Conservation (phyloP, 1,140 invertebrate genomes). For the Zelostemma sp. region DNA sequence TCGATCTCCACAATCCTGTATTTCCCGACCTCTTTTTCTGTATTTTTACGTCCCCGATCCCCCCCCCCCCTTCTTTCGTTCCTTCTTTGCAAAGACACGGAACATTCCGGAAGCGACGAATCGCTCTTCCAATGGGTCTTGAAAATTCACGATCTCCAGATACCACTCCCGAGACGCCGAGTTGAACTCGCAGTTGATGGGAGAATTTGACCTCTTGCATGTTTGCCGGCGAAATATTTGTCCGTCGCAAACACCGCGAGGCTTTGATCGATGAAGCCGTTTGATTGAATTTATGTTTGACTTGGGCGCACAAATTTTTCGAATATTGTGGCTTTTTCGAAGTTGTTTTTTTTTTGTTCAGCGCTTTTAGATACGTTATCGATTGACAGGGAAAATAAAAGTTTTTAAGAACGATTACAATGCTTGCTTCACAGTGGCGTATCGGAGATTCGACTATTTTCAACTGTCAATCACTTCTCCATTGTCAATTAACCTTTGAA, state of each 20-base stretch:
- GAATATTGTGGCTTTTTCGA: no score
- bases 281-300: background rate
- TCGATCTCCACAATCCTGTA: slow-evolving; percentile 1
- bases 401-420: no score
- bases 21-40: background rate
- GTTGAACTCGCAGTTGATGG: background rate
- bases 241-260: background rate
- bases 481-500: no score
- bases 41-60: background rate
- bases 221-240: slow-evolving; percentile 7
- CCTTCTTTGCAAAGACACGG: background rate
- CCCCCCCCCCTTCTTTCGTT: background rate
- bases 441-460: no score
- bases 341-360: no score
- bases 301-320: no score
- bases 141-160: slow-evolving; percentile 3
- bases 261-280: background rate
- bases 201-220: slow-evolving; percentile 4
- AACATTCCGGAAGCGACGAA: background rate
- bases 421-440: no score
- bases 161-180: background rate
- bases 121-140: slow-evolving; percentile 2
- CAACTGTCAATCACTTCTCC: no score
- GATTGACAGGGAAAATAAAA: no score
- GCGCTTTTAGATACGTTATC: no score